Percentiles rank a stretch among this genome's conserved stretches.
Conservation (phyloP, 2,888 invertebrate species). For the Epistrophella euchroma region DNA sequence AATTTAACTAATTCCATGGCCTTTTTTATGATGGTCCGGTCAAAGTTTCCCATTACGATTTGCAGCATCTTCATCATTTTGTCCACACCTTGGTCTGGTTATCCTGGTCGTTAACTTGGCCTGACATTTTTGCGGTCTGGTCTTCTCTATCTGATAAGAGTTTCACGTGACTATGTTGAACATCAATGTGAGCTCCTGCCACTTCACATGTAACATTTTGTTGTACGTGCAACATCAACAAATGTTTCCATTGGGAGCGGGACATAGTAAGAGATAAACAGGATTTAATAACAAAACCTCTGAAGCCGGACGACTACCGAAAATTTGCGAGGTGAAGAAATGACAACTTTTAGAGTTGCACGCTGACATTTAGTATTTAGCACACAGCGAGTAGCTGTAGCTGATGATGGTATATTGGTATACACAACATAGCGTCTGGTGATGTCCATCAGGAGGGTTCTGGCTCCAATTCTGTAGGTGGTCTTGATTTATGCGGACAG, state of each 20-base stretch:
- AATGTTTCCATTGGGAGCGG: constrained; percentile 63
- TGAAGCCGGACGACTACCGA: constrained; percentile 55
- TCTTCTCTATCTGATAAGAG: constrained; percentile 66
- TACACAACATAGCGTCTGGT: not conserved
- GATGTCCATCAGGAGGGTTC: constrained; percentile 26
- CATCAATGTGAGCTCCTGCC: constrained; percentile 69
- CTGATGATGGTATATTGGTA: not conserved
- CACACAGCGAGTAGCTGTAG: constrained; percentile 48
- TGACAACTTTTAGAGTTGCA: constrained; percentile 74
- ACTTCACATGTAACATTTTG: constrained; percentile 71
- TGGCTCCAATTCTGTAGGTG: constrained; percentile 67
- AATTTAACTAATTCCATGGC: constrained; percentile 55
- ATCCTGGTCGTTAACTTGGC: constrained; percentile 25
- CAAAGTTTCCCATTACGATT: constrained; percentile 58
- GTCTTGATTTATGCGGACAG: constrained; percentile 76
- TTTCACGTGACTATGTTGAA: constrained; percentile 71
- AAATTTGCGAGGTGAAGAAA: constrained; percentile 76
- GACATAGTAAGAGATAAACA: constrained; percentile 45
- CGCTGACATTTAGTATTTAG: constrained; percentile 73
- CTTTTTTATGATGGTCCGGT: constrained; percentile 61
- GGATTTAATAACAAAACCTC: constrained; percentile 57
- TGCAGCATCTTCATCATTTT: constrained; percentile 72
- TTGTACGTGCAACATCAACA: constrained; percentile 73
- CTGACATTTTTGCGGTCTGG: constrained; percentile 38
- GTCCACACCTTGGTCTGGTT: constrained; percentile 66